Evolutionary conservation across 2,797 vertebrate genomes (phyloP), one percentile per base, ranked within the genome.

Genomic region (Thripadectes ignobilis): DNA sequence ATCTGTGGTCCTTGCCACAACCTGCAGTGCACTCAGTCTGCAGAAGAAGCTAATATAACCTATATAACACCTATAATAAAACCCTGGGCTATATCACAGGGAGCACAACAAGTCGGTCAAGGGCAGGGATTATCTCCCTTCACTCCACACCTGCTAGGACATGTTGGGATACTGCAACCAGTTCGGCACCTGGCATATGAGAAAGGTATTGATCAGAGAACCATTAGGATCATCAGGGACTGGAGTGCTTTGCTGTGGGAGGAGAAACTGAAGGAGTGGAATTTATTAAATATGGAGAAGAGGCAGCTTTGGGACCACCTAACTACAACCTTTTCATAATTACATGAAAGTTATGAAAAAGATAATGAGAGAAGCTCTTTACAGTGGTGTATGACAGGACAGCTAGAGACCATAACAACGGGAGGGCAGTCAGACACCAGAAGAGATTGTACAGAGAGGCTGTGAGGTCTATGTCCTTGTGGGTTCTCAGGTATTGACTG

Each of bases 81-180:
- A 26, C 3, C 15, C 20, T 21, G 18, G 21, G 4, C 5, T 67
- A 0, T 11, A 5, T 13, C 2, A 1, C 62, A 55, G 8, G 8
- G 18, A 67, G 2, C 5, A 48, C 30, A 75, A 9, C 9, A 24
- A 46, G 16, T 18, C 1, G 2, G 36, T 26, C 1, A 1, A 34
- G 8, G 18, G 4, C 23, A 49, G 22, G 4, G 6, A 8, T 34
- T 65, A n/a, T 34, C 4, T 32, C 10, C 29, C 32, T 78, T 75
- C 18, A 8, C 32, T 78, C 71, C 18, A 8, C 9, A 16, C 2
- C 49, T 57, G 5, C n/a, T 39, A 68, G 12, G 38, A 18, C 4
- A 10, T 13, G 2, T 30, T 43, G 23, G 8, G 48, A 30, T 38
- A 16, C 26, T 38, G 27, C 2, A 6, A 34, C 5, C 2, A 12